Conservation (phyloP, 37 sponge, comb jelly and placozoan genomes). For the Haliclona indistincta region DNA sequence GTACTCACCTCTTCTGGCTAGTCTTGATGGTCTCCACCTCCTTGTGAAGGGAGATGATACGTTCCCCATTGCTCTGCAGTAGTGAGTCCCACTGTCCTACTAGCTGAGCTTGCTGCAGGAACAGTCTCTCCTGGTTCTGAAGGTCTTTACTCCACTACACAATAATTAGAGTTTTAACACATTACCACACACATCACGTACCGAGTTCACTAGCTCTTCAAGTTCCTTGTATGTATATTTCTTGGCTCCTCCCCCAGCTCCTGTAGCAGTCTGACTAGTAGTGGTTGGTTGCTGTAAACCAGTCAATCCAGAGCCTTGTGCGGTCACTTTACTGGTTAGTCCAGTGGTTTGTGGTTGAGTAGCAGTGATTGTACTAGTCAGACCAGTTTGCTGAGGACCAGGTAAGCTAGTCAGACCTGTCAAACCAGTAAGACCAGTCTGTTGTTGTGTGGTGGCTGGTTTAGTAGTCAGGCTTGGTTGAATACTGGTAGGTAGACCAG, state of each 20-base stretch:
- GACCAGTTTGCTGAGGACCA: background rate
- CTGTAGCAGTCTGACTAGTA: background rate
- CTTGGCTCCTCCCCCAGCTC: background rate
- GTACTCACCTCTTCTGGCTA: constrained; percentile 49
- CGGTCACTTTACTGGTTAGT: background rate
- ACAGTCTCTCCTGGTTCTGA: constrained; percentile 90
- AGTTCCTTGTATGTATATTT: constrained; percentile 93
- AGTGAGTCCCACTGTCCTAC: constrained; percentile 86
- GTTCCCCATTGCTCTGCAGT: constrained; percentile 86
- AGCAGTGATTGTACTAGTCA: background rate
- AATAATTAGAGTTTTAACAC: background rate
- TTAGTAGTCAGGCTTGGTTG: no score
- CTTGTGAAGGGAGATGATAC: constrained; percentile 38
- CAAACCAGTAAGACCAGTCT: background rate
- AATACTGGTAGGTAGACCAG: background rate
- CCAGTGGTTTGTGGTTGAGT: background rate
- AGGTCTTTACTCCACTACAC: constrained; percentile 91
- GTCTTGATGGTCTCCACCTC: constrained; percentile 64
- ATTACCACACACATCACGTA: background rate
- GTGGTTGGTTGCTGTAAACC: background rate
- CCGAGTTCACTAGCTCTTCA: constrained; percentile 86
- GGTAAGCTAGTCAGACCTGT: background rate
- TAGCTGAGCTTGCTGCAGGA: constrained; percentile 86
- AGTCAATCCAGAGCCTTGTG: background rate
- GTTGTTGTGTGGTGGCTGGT: background rate